Evolutionary conservation across 1,140 invertebrate genomes (phyloP).

Genomic region (Frieseomelitta varia): DNA sequence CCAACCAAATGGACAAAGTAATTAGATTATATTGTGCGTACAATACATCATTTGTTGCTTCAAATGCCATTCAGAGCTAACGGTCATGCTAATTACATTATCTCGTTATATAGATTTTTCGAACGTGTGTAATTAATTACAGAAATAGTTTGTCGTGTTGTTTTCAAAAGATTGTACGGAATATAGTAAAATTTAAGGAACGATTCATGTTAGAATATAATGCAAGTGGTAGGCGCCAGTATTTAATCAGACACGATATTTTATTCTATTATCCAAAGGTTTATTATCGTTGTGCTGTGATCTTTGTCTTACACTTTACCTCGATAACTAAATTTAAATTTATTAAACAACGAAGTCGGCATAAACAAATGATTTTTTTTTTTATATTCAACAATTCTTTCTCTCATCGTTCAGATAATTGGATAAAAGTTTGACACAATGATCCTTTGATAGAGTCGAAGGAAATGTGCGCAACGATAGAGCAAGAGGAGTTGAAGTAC

Average conservation of each 20-base stretch:
- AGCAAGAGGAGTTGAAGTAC: neutral
- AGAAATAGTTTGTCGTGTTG: neutral
- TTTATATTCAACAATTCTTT: neutral
- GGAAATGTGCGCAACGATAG: no score
- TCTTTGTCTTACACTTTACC: neutral
- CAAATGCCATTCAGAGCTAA: neutral
- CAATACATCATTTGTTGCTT: neutral
- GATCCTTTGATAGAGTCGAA: neutral
- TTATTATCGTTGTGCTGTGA: neutral
- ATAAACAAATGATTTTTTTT: neutral
- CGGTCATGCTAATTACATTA: neutral
- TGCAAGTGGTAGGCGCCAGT: neutral
- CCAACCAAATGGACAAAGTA: neutral
- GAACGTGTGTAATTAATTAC: neutral
- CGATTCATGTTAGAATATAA: neutral
- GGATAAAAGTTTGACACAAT: neutral
- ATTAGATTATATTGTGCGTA: neutral
- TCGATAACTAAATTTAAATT: neutral
- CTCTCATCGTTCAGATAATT: neutral
- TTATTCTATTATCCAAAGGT: neutral
- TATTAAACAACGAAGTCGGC: neutral
- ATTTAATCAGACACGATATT: neutral
- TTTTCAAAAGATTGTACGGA: neutral
- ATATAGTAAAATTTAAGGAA: neutral
- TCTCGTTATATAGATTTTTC: neutral